These are phyloP conservation scores for Scortum barcoo DNA, from an alignment of 2,113 vertebrate species.

Conservation along the genomic window DNA sequence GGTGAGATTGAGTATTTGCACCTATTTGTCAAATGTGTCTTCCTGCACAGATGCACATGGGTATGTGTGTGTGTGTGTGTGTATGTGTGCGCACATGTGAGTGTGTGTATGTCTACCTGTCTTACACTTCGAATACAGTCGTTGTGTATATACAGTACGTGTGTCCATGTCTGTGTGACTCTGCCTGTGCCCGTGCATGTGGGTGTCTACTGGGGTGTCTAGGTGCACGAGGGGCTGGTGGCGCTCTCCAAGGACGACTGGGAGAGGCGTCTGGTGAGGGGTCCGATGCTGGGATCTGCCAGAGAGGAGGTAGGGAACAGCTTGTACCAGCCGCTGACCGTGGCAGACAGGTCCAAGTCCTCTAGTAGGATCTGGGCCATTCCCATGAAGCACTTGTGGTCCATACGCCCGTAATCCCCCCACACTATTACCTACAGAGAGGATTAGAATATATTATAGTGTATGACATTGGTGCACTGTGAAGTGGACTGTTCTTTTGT, in stretches of 20 bases:
- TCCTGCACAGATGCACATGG: slow-evolving; percentile 30
- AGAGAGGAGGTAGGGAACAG: slow-evolving; percentile 98
- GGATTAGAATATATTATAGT: not conserved
- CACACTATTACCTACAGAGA: slow-evolving; percentile 93
- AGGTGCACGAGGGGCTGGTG: slow-evolving; percentile 96
- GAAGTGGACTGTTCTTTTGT: too few relatives aligned
- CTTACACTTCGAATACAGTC: slow-evolving; percentile 63
- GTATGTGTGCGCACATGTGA: not conserved
- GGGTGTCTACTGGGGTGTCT: slow-evolving; percentile 67
- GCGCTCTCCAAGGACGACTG: slow-evolving; percentile 98
- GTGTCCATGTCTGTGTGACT: slow-evolving; percentile 64
- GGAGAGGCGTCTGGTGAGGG: slow-evolving; percentile 94
- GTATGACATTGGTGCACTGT: not conserved
- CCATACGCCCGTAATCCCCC: slow-evolving; percentile 99
- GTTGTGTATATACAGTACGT: slow-evolving; percentile 71
- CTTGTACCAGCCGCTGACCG: slow-evolving; percentile 96
- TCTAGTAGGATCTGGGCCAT: slow-evolving; percentile 98
- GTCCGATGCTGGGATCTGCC: slow-evolving; percentile 95
- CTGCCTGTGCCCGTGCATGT: slow-evolving; percentile 35
- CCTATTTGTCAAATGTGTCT: slow-evolving; percentile 36
- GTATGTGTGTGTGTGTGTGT: slow-evolving; percentile 17
- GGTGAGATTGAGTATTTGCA: slow-evolving; percentile 27
- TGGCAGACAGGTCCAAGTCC: slow-evolving; percentile 94
- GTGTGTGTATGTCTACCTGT: slow-evolving; percentile 54
- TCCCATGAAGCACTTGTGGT: slow-evolving; percentile 99